These are phyloP conservation scores for Hippotragus niger DNA, from an alignment of 2,113 vertebrate species.

Conservation along the genomic window DNA sequence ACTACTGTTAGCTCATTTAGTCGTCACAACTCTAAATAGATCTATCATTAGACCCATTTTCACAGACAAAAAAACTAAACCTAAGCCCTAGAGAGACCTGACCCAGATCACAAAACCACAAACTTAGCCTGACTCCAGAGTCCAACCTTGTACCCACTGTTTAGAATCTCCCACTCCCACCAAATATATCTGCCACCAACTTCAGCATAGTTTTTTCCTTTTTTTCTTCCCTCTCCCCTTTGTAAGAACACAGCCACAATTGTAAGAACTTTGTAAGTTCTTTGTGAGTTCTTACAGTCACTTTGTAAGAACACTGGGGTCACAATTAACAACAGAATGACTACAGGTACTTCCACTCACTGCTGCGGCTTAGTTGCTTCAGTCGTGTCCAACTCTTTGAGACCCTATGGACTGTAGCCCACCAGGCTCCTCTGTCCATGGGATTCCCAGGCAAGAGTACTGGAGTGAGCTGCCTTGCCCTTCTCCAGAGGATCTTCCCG, in stretches of 20 bases:
- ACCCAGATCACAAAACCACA: conserved; percentile 22
- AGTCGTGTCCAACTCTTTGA: neutral
- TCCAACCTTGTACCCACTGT: neutral
- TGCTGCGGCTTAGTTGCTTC: neutral
- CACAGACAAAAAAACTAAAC: neutral
- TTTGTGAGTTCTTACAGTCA: neutral
- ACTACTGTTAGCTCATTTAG: neutral
- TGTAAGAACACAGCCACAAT: neutral
- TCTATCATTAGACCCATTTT: neutral
- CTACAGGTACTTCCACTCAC: neutral
- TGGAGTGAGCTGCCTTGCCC: neutral
- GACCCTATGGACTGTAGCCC: neutral
- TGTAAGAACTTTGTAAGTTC: neutral
- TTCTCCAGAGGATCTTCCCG: neutral
- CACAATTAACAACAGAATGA: neutral
- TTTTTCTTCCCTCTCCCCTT: neutral
- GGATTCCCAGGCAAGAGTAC: neutral
- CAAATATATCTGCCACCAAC: neutral
- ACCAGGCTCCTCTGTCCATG: neutral
- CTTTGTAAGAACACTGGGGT: neutral
- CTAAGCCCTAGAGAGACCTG: neutral
- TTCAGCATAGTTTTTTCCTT: neutral
- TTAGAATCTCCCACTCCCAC: neutral
- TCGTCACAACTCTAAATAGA: neutral
- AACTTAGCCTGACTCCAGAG: neutral